phyloP scores from a whole-genome alignment of 2,113 vertebrate species.

The Notarius quadriscutis region DNA sequence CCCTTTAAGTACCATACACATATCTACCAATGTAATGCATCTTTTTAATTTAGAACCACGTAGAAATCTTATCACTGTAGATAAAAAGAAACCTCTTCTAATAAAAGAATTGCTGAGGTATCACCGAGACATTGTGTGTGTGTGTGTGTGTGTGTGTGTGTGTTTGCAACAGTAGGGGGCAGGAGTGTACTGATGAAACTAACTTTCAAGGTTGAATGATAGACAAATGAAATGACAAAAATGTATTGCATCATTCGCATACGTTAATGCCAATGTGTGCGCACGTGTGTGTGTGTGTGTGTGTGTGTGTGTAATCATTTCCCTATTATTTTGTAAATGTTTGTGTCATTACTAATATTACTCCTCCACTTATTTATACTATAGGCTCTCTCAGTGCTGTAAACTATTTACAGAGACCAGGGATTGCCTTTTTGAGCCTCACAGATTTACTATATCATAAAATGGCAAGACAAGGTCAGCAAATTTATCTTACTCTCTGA shows the following conservation, averaged over 20 bases:
- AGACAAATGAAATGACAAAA: conserved; percentile 8
- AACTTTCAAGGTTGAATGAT: background rate
- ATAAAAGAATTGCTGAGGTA: background rate
- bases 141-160: background rate
- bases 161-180: conserved; percentile 61
- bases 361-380: background rate
- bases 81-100: background rate
- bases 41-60: background rate
- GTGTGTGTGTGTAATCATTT: background rate
- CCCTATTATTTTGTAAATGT: background rate
- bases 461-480: conserved; percentile 33
- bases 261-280: background rate
- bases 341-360: conserved; percentile 10
- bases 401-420: background rate
- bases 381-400: conserved; percentile 2
- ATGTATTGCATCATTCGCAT: background rate
- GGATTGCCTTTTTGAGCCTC: conserved; percentile 2
- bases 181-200: conserved; percentile 56
- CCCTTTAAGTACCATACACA: background rate
- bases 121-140: background rate
- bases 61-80: background rate
- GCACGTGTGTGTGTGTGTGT: background rate
- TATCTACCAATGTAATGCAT: background rate
- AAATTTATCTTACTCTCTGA: conserved; percentile 24
- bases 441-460: conserved; percentile 31